Evolutionary conservation across 2,797 vertebrate species (phyloP).

Genomic region (Graptemys geographica): DNA sequence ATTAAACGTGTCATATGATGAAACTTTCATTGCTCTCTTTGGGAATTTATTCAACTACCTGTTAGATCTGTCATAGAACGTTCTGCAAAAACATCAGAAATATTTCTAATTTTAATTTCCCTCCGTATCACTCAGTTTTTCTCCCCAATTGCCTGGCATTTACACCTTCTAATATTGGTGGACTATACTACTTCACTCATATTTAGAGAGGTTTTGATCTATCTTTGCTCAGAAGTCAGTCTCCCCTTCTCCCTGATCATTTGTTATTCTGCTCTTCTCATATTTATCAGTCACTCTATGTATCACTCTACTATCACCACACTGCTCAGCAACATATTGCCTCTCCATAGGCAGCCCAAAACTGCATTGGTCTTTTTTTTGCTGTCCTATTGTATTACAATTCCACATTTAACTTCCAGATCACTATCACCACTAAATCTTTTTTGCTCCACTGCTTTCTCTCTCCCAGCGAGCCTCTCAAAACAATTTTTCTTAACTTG

Average conservation of each 20-base stretch:
- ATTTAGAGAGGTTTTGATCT: no score
- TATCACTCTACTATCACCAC: no score
- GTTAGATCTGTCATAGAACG: not conserved
- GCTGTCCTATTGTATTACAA: not conserved
- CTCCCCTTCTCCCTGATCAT: no score
- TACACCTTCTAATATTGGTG: no score
- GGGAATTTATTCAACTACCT: not conserved
- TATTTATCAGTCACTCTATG: no score
- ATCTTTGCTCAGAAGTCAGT: no score
- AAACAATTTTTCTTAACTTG: not conserved
- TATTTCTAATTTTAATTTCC: no score
- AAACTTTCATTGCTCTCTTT: not conserved
- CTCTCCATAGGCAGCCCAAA: not conserved
- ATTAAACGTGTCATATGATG: not conserved
- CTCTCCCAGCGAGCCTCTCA: not conserved
- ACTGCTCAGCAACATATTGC: not conserved
- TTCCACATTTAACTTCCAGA: not conserved
- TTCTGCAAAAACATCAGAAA: no score
- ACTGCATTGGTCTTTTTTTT: not conserved
- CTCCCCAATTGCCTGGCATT: no score
- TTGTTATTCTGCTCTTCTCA: no score
- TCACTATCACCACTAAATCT: not conserved
- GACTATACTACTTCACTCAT: no score
- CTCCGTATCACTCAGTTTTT: no score
- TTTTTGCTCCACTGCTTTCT: not conserved